Base-by-base conservation (phyloP, 2,888 invertebrate genomes). In the Panzeria rudis region DNA sequence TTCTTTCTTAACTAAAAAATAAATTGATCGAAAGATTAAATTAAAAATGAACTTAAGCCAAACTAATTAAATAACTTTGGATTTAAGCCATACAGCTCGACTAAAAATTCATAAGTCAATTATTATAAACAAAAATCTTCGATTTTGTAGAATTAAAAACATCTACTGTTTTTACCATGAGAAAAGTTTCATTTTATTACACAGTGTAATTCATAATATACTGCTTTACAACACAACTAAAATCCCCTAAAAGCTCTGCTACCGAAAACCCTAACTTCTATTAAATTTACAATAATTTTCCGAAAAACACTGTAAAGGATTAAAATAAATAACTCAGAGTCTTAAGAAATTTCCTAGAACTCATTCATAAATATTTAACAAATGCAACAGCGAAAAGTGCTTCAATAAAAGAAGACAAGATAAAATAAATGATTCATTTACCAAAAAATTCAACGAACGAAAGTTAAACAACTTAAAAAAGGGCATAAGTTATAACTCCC, bases 361-460 rank as follows among this genome's bases (percentile, higher is more conserved):
- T 82, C 50, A 71, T 85, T 85, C 64, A 85, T 85, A 71, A 78
- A 78, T 78, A 78, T 78, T 69, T 78, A 79, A 85, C 73, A 73
- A 73, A 64, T 85, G 71, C 73, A 82, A 78, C 78, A 78, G 75
- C 35, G 59, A 64, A 75, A 75, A 75, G 50, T 54, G 25, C 23
- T 66, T 59, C 64, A 35, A 54, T 44, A 50, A 38, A 59, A 64
- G 32, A 66, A 59, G 20, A 73, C 72, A 56, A 41, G 73, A 73
- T 29, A 41, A 66, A 79, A 41, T 15, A 20, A 78, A 78, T 79
- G 50, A 79, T 79, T 75, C 82, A 85, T 85, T 85, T 75, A 78
- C 38, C 69, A 76, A 61, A 69, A 75, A 82, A 76, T 41, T 35
- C 50, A 66, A 68, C 75, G 64, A 76, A n/a, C 32, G 17, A 84